phyloP scores from a whole-genome alignment of 2,888 invertebrate genomes.

The Aphidius colemani region DNA sequence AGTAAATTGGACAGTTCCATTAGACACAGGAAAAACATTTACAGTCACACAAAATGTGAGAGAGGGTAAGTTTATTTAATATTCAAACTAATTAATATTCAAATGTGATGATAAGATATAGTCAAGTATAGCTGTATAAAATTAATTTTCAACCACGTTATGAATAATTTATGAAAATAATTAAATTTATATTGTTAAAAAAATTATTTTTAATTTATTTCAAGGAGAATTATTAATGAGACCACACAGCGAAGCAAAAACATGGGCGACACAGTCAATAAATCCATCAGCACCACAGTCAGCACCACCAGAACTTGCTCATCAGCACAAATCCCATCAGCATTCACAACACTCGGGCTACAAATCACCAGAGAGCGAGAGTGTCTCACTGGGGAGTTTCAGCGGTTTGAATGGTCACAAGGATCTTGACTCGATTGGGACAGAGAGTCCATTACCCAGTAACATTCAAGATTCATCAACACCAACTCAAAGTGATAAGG shows the following conservation, averaged over 20 bases:
- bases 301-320: conserved; percentile 70
- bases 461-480: conserved; percentile 45
- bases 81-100: conserved; percentile 8
- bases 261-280: conserved; percentile 70
- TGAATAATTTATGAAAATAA: conserved; percentile 2
- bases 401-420: conserved; percentile 57
- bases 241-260: conserved; percentile 87
- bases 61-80: conserved; percentile 63
- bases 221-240: conserved; percentile 77
- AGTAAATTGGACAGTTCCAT: conserved; percentile 92
- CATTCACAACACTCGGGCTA: conserved; percentile 55
- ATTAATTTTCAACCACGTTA: background rate
- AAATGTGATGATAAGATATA: background rate
- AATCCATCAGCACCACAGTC: conserved; percentile 71
- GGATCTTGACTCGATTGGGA: conserved; percentile 51
- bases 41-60: conserved; percentile 91
- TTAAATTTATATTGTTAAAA: conserved; percentile 5
- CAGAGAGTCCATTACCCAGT: conserved; percentile 53
- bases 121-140: background rate
- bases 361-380: conserved; percentile 59
- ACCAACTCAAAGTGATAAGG: conserved; percentile 46
- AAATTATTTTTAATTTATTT: conserved; percentile 2
- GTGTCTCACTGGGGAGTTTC: conserved; percentile 56
- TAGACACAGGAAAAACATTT: conserved; percentile 92
- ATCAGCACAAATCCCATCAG: conserved; percentile 60